A percentile compares a stretch with the other conserved stretches of the same genome.
Evolutionary conservation across 2,888 invertebrate species (phyloP).

Genomic region (Cecidostiba fungosa): DNA sequence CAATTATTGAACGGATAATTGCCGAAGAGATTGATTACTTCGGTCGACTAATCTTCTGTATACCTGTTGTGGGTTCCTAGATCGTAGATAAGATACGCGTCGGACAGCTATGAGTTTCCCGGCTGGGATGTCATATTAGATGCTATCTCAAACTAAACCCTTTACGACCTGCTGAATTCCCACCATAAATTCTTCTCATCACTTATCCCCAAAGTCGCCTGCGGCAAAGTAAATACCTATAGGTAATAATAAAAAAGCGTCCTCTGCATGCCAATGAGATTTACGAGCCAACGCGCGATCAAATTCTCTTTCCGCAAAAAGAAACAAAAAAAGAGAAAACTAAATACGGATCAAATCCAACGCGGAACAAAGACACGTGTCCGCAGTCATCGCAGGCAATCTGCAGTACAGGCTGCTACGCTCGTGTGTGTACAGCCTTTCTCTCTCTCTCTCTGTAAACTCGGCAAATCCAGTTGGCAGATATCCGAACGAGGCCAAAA

Average conservation of each 20-base stretch:
- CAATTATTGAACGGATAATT: not conserved
- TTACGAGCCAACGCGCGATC: too few relatives aligned
- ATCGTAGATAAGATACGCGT: not conserved
- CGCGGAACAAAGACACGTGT: too few relatives aligned
- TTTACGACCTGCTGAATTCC: constrained; percentile 7
- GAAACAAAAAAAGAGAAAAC: too few relatives aligned
- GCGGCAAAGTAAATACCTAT: not conserved
- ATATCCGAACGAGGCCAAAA: constrained; percentile 56
- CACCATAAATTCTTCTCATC: not conserved
- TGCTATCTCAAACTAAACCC: not conserved
- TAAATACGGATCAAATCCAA: too few relatives aligned
- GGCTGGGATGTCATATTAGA: constrained; percentile 2
- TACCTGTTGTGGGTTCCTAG: not conserved
- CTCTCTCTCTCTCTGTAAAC: constrained; percentile 57
- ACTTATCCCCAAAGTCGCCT: not conserved
- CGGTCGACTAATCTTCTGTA: not conserved
- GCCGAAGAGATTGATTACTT: not conserved
- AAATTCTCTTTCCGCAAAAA: too few relatives aligned
- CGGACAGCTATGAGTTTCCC: not conserved
- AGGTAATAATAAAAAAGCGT: too few relatives aligned
- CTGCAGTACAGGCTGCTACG: not conserved
- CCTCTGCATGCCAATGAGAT: too few relatives aligned
- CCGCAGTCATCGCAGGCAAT: not conserved
- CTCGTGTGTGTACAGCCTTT: too few relatives aligned
- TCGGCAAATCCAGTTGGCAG: constrained; percentile 65